Conservation (phyloP, 30 jellyfish, hydroid and myxozoan species). For the Turritopsis dohrnii region DNA sequence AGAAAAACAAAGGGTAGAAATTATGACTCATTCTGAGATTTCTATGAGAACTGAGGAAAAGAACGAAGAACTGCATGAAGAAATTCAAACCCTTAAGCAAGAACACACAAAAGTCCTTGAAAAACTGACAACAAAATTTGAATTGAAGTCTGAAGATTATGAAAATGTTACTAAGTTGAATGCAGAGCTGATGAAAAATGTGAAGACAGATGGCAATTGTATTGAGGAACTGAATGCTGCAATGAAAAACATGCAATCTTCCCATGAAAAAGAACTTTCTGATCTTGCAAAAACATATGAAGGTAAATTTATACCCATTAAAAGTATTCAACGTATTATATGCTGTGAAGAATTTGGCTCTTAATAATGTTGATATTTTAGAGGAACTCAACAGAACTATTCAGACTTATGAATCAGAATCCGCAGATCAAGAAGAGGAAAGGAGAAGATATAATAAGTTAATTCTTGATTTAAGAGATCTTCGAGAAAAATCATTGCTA, state of each 20-base stretch:
- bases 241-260: background rate
- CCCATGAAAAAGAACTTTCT: background rate
- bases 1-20: background rate
- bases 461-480: background rate
- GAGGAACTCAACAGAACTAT: constrained; percentile 1
- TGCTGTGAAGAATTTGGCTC: background rate
- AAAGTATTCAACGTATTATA: background rate
- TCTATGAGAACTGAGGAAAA: background rate
- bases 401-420: background rate
- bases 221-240: background rate
- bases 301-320: background rate
- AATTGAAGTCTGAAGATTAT: background rate
- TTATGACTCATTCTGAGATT: background rate
- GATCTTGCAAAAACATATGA: constrained; percentile 4
- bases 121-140: background rate
- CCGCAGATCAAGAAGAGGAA: background rate
- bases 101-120: background rate
- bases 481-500: background rate
- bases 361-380: background rate
- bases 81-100: background rate
- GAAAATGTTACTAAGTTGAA: background rate
- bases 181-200: background rate
- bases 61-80: background rate
- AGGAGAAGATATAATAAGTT: background rate
- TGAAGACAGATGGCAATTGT: background rate